Evolutionary conservation across 2,797 vertebrate genomes (phyloP).

Genomic region (Cossypha dichroa): DNA sequence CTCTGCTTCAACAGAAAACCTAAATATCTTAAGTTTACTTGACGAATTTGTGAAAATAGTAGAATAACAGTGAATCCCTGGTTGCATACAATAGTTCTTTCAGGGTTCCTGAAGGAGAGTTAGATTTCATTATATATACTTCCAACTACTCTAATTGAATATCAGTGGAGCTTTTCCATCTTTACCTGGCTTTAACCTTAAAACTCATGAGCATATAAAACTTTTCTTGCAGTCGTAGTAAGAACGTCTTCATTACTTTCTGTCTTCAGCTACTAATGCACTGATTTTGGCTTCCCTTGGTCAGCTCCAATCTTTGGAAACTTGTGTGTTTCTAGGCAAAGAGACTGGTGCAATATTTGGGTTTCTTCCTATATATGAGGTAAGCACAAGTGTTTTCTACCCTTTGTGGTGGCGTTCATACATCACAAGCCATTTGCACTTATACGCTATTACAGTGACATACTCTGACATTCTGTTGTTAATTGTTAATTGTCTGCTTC

Average conservation of each 20-base stretch:
- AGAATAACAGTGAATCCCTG: not conserved
- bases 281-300: conserved; percentile 26
- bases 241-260: not conserved
- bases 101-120: not conserved
- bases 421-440: not conserved
- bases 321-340: conserved; percentile 47
- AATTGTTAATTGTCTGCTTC: conserved; percentile 22
- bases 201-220: not conserved
- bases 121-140: not conserved
- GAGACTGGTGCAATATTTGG: conserved; percentile 68
- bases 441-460: not conserved
- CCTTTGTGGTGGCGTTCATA: not conserved
- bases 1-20: not conserved
- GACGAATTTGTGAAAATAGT: not conserved
- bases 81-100: not conserved
- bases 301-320: conserved; percentile 58
- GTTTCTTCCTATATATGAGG: conserved; percentile 72
- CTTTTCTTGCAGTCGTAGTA: not conserved
- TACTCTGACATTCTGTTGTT: not conserved
- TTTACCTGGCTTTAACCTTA: not conserved
- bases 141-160: not conserved
- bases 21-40: not conserved
- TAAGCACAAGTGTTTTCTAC: conserved; percentile 34
- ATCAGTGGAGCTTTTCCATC: not conserved
- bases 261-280: not conserved